These are phyloP conservation scores for Lydus trimaculatus DNA, from an alignment of 2,888 invertebrate species.

Conservation along the genomic window DNA sequence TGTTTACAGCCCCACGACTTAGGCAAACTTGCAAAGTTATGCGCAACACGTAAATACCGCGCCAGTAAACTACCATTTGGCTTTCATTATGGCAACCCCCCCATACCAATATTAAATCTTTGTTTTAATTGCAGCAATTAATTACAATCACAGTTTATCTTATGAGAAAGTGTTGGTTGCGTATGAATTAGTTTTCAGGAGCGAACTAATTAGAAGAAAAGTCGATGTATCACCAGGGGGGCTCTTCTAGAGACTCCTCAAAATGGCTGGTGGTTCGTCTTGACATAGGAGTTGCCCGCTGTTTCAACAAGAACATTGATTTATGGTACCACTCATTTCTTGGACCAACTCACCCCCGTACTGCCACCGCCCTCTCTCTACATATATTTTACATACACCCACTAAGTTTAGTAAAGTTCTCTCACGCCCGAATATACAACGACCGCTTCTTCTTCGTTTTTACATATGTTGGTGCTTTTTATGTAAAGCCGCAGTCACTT, in stretches of 20 bases:
- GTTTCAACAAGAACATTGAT: conserved; percentile 53
- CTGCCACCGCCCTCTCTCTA: conserved; percentile 31
- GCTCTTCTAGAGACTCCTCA: conserved; percentile 35
- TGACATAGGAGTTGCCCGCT: conserved; percentile 51
- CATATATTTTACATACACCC: conserved; percentile 53
- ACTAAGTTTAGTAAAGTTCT: conserved; percentile 43
- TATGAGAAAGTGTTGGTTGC: conserved; percentile 39
- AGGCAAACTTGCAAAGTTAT: conserved; percentile 62
- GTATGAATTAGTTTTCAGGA: conserved; percentile 57
- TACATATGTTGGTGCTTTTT: conserved; percentile 49
- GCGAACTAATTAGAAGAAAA: conserved; percentile 56
- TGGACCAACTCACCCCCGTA: conserved; percentile 42
- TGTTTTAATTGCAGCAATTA: conserved; percentile 59
- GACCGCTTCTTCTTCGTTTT: conserved; percentile 39
- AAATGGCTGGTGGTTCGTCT: conserved; percentile 51
- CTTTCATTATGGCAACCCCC: conserved; percentile 56
- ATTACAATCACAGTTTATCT: conserved; percentile 57
- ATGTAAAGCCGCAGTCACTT: conserved; percentile 49
- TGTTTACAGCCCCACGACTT: conserved; percentile 60
- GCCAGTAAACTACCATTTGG: conserved; percentile 57
- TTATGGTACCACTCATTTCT: conserved; percentile 48
- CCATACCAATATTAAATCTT: conserved; percentile 58
- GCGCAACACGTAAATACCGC: conserved; percentile 61
- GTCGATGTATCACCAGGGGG: conserved; percentile 50
- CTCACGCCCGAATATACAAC: conserved; percentile 47